Evolutionary conservation across 2,888 invertebrate species (phyloP), one percentile per base, ranked within the genome.

Genomic region (Pseudococcus viburni): DNA sequence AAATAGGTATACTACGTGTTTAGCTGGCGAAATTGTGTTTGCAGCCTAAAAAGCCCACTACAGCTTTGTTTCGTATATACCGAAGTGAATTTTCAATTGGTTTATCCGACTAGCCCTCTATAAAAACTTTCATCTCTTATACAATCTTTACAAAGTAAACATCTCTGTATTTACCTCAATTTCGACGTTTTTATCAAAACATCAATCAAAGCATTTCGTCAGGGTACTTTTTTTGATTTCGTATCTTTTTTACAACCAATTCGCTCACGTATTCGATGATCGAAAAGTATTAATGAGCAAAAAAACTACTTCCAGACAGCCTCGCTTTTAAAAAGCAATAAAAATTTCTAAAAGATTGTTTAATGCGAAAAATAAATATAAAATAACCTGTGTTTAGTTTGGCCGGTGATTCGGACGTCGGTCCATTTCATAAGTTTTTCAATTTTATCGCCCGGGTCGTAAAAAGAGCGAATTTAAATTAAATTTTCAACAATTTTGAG

Each of bases 81-180:
- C 55, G 55, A n/a, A 51, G 55, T n/a, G 55, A 55, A 55, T 55
- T 55, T n/a, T 55, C 55, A 5, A n/a, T 55, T n/a, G 55, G n/a
- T 55, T 55, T n/a, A 55, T n/a, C 55, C n/a, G n/a, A 12, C 15
- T 55, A 17, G n/a, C 17, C 15, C n/a, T n/a, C n/a, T 55, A 15
- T 55, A 55, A n/a, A 55, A 55, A 55, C 55, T 1, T 55, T 55
- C 15, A 15, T 55, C n/a, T 55, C 9, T 8, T 42, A 42, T 55
- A 55, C 55, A 55, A 55, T 55, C 55, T 55, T n/a, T n/a, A n/a
- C n/a, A 55, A 55, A 55, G 55, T 55, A 55, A 55, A 55, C n/a
- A 55, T 55, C 15, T 55, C 7, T n/a, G n/a, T n/a, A 55, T n/a
- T 55, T 55, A 55, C 15, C n/a, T 55, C 55, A 3, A 55, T 55